Percentiles rank a stretch among this genome's conserved stretches.
These are phyloP conservation scores for Meloidogyne chitwoodi DNA, from an alignment of 1,140 invertebrate genomes.

Conservation along the genomic window DNA sequence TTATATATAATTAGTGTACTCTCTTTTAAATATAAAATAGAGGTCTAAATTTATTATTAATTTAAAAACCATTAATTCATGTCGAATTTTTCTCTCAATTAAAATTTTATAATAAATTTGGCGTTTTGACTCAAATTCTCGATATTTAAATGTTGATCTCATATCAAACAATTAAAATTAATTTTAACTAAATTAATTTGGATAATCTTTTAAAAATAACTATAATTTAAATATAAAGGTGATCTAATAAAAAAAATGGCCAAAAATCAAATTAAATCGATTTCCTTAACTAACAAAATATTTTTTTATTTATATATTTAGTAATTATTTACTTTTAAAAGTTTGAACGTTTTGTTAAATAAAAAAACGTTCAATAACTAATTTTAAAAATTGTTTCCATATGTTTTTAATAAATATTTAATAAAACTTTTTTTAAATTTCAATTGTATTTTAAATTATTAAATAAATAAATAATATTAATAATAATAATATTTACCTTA, in stretches of 20 bases:
- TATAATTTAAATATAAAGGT: not conserved
- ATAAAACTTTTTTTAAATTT: not conserved
- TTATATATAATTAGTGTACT: too few relatives aligned
- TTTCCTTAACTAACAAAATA: not conserved
- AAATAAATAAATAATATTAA: too few relatives aligned
- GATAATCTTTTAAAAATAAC: not conserved
- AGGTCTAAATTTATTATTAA: not conserved
- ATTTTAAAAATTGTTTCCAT: not conserved
- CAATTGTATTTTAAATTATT: not conserved
- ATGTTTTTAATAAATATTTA: not conserved
- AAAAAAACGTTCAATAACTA: not conserved
- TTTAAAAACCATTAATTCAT: not conserved
- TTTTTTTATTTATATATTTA: too few relatives aligned
- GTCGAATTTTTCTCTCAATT: not conserved
- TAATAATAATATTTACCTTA: constrained; percentile 16
- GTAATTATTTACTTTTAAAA: not conserved
- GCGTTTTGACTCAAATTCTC: not conserved
- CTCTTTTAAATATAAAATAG: too few relatives aligned
- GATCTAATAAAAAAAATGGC: not conserved
- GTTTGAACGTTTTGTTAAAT: not conserved
- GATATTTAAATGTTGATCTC: not conserved
- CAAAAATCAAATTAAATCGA: not conserved
- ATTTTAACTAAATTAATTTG: too few relatives aligned
- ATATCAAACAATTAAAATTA: not conserved
- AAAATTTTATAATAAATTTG: not conserved